Percentiles rank a stretch among this genome's conserved stretches.
Conservation (phyloP, 1,140 invertebrate genomes). For the Pseudomyrmex dendroicus region DNA sequence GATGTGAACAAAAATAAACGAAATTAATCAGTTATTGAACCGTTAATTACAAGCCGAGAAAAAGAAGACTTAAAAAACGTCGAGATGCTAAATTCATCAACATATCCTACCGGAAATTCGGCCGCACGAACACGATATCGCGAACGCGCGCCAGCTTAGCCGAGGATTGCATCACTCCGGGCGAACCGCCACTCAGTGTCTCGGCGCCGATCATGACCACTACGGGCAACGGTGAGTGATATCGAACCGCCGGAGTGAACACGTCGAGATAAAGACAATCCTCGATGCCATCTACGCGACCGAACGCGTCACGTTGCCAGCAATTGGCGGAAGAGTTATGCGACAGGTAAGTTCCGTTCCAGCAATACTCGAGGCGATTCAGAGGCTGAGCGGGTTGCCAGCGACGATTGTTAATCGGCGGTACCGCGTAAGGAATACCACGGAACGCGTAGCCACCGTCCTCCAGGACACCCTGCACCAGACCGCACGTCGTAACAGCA, state of each 20-base stretch:
- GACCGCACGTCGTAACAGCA: conserved; percentile 91
- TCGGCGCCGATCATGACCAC: conserved; percentile 93
- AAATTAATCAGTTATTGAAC: too few relatives aligned
- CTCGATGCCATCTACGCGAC: conserved; percentile 89
- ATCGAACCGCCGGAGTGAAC: conserved; percentile 90
- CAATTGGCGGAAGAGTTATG: conserved; percentile 89
- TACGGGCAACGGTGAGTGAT: conserved; percentile 91
- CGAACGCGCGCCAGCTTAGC: conserved; percentile 89
- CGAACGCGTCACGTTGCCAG: conserved; percentile 88
- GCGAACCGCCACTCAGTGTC: conserved; percentile 90
- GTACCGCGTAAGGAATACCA: conserved; percentile 94
- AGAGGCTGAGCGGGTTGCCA: conserved; percentile 90
- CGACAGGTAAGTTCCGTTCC: conserved; percentile 90
- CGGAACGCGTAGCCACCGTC: conserved; percentile 92
- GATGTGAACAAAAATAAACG: background rate
- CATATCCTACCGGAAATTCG: conserved; percentile 88
- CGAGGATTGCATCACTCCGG: conserved; percentile 88
- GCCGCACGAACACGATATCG: conserved; percentile 93
- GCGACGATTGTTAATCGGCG: conserved; percentile 89
- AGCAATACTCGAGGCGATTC: conserved; percentile 90
- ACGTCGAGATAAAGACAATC: conserved; percentile 93
- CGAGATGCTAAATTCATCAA: background rate
- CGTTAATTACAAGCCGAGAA: too few relatives aligned
- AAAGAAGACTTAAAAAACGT: too few relatives aligned
- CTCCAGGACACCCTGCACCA: conserved; percentile 91